phyloP scores from a whole-genome alignment of 2,888 invertebrate genomes.

The Cantharis rustica region DNA sequence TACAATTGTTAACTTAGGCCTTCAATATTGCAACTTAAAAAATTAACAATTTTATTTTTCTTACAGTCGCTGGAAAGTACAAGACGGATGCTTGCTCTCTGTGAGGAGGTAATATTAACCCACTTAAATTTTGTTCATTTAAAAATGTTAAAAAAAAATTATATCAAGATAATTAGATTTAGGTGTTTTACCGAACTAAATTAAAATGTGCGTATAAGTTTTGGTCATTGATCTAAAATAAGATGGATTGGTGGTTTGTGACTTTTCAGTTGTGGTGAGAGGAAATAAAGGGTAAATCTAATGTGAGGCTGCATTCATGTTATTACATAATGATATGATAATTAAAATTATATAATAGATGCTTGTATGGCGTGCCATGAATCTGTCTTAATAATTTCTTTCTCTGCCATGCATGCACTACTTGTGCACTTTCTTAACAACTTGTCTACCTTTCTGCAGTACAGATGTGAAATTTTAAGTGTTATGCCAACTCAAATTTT shows the following conservation, averaged over 20 bases:
- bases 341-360: constrained; percentile 19
- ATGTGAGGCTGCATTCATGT: constrained; percentile 23
- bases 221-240: not conserved
- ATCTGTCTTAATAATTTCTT: constrained; percentile 25
- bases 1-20: too few relatives aligned
- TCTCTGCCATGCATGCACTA: constrained; percentile 31
- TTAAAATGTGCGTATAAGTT: not conserved
- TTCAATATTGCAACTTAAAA: not conserved
- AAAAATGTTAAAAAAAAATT: not conserved
- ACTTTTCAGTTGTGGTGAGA: constrained; percentile 7
- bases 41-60: constrained; percentile 49
- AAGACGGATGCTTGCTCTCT: constrained; percentile 88
- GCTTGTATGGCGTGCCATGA: constrained; percentile 31
- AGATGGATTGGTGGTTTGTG: constrained; percentile 11
- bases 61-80: constrained; percentile 92
- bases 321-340: constrained; percentile 7
- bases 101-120: constrained; percentile 78
- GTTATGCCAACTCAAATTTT: constrained; percentile 22
- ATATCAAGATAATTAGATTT: not conserved
- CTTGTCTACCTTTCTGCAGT: constrained; percentile 44
- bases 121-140: not conserved
- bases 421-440: constrained; percentile 31
- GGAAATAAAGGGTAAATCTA: constrained; percentile 24
- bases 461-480: constrained; percentile 49
- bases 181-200: not conserved